Evolutionary conservation across 2,888 invertebrate genomes (phyloP).

Genomic region (Melitaea athalia): DNA sequence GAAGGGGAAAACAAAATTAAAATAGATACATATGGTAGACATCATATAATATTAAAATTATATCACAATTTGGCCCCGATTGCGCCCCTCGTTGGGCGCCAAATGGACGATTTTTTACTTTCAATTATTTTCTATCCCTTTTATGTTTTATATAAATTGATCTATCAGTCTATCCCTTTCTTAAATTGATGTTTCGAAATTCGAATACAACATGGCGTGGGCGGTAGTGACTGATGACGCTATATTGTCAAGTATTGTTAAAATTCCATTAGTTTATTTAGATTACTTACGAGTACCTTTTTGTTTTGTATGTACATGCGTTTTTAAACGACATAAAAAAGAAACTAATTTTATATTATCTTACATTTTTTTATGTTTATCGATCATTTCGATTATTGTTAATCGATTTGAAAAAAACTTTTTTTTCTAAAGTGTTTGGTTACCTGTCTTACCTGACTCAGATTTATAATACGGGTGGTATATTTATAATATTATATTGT

Average conservation of each 20-base stretch:
- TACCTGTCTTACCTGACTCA: no score
- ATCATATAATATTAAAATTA: slow-evolving; percentile 74
- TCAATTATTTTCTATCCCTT: slow-evolving; percentile 75
- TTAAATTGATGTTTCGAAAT: slow-evolving; percentile 70
- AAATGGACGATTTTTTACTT: slow-evolving; percentile 75
- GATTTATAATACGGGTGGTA: no score
- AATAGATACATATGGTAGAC: slow-evolving; percentile 56
- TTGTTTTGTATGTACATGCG: not conserved
- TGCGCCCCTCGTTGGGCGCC: slow-evolving; percentile 54
- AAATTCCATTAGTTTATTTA: slow-evolving; percentile 19
- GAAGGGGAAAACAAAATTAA: slow-evolving; percentile 39
- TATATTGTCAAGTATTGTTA: slow-evolving; percentile 23
- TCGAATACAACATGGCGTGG: slow-evolving; percentile 65
- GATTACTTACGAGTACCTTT: not conserved
- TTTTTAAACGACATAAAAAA: no score
- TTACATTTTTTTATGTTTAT: no score
- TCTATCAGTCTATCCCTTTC: slow-evolving; percentile 67
- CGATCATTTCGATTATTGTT: no score
- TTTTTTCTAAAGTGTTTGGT: no score
- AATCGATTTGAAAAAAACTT: no score
- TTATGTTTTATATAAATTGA: slow-evolving; percentile 73
- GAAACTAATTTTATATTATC: no score
- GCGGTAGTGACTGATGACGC: slow-evolving; percentile 52
- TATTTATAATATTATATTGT: no score
- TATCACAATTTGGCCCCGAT: slow-evolving; percentile 53